phyloP scores from a whole-genome alignment of 1,140 invertebrate species.

The Drosophila tsacasi region DNA sequence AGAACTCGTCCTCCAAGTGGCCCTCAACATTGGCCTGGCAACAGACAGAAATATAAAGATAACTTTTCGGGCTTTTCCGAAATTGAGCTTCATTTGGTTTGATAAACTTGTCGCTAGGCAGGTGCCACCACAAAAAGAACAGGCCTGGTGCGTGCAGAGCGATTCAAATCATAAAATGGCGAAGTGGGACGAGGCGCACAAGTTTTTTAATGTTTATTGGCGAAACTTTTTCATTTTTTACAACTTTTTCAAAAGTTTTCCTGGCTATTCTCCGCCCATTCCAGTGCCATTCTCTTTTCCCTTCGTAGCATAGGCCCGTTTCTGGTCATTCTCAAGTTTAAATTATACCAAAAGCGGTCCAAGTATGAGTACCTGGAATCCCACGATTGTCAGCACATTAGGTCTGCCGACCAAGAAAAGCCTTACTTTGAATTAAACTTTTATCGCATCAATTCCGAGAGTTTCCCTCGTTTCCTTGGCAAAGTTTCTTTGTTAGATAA shows the following conservation, averaged over 20 bases:
- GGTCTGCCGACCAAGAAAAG: slow-evolving; percentile 29
- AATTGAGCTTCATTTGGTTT: slow-evolving; percentile 65
- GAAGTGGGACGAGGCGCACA: slow-evolving; percentile 66
- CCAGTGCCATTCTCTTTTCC: not conserved
- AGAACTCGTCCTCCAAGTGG: slow-evolving; percentile 19
- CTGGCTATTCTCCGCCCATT: slow-evolving; percentile 24
- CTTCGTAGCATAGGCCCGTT: slow-evolving; percentile 51
- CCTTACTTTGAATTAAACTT: slow-evolving; percentile 54
- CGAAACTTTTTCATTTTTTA: slow-evolving; percentile 80
- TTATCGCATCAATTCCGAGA: slow-evolving; percentile 54
- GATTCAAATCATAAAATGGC: slow-evolving; percentile 62
- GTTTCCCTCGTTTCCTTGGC: slow-evolving; percentile 44
- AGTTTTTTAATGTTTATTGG: slow-evolving; percentile 84
- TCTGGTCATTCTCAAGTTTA: slow-evolving; percentile 78
- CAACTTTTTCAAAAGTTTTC: slow-evolving; percentile 69
- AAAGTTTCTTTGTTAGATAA: slow-evolving; percentile 68
- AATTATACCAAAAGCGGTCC: slow-evolving; percentile 55
- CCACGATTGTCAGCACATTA: slow-evolving; percentile 80
- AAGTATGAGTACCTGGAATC: slow-evolving; percentile 58
- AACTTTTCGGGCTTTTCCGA: slow-evolving; percentile 53
- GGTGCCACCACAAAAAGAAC: slow-evolving; percentile 38
- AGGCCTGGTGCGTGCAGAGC: slow-evolving; percentile 1
- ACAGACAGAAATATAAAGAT: slow-evolving; percentile 43
- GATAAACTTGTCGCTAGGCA: slow-evolving; percentile 70
- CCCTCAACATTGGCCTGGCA: slow-evolving; percentile 36